Percentiles rank a stretch among this genome's conserved stretches.
These are phyloP conservation scores for Enteromius thamalakanensis DNA, from an alignment of 2,797 vertebrate genomes.

Conservation along the genomic window DNA sequence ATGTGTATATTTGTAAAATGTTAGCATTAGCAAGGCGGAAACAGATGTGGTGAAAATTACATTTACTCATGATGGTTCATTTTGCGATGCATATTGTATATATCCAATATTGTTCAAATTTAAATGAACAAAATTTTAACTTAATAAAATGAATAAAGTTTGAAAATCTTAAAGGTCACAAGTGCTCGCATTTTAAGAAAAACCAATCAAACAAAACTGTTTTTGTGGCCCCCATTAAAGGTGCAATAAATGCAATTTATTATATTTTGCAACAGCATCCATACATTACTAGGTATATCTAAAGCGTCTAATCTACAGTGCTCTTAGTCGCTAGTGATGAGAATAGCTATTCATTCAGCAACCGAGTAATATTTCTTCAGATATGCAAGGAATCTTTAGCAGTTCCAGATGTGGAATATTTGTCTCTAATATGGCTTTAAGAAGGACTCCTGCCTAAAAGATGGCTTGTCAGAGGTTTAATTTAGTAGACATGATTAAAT, in stretches of 20 bases:
- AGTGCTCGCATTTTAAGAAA: background rate
- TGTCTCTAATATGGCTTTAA: slow-evolving; percentile 20
- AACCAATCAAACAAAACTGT: background rate
- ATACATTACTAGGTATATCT: background rate
- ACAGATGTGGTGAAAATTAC: background rate
- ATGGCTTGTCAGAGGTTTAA: slow-evolving; percentile 32
- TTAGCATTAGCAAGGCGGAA: no score
- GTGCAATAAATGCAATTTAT: background rate
- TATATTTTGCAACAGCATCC: background rate
- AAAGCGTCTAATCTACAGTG: background rate
- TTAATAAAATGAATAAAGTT: background rate
- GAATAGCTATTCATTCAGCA: slow-evolving; percentile 22
- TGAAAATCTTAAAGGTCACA: background rate
- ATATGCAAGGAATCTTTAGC: slow-evolving; percentile 29
- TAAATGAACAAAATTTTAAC: no score
- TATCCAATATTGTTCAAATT: background rate
- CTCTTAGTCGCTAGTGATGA: background rate
- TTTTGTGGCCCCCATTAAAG: background rate
- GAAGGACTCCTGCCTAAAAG: background rate
- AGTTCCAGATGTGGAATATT: slow-evolving; percentile 41
- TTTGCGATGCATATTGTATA: background rate
- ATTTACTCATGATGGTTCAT: background rate
- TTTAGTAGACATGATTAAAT: slow-evolving; percentile 35
- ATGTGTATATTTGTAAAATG: background rate
- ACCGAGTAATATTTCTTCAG: slow-evolving; percentile 27